Evolutionary conservation across 2,113 vertebrate species (phyloP).

Genomic region (Eira barbara): DNA sequence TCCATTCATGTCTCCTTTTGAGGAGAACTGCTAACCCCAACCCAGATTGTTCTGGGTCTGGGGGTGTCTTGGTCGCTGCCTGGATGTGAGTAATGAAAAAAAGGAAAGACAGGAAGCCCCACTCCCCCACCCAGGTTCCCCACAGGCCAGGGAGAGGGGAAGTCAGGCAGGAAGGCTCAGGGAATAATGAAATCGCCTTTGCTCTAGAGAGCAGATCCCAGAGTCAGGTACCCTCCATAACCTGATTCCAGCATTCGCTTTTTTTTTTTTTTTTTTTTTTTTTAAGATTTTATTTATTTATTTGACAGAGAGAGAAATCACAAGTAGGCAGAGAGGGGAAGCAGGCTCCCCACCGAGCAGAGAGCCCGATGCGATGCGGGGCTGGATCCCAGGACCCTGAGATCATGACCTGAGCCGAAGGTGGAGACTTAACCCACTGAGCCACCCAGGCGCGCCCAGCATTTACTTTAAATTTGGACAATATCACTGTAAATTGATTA

Average conservation of each 20-base stretch:
- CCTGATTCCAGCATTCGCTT: constrained; percentile 16
- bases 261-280: no score
- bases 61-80: neutral
- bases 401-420: no score
- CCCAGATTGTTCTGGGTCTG: neutral
- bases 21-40: neutral
- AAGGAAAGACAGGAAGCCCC: neutral
- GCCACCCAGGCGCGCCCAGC: neutral
- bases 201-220: neutral
- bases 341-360: no score
- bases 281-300: no score
- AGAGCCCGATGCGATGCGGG: no score
- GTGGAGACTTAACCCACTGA: no score
- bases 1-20: neutral
- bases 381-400: no score
- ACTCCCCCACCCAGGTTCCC: neutral
- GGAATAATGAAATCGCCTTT: neutral
- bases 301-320: no score
- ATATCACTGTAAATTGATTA: neutral
- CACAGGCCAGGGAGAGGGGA: neutral
- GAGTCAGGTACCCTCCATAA: neutral
- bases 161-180: neutral
- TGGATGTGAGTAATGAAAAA: neutral
- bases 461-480: constrained; percentile 9
- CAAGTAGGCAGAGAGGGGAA: no score